phyloP scores from a whole-genome alignment of 2,888 invertebrate genomes.

The Pristionchus entomophagus region DNA sequence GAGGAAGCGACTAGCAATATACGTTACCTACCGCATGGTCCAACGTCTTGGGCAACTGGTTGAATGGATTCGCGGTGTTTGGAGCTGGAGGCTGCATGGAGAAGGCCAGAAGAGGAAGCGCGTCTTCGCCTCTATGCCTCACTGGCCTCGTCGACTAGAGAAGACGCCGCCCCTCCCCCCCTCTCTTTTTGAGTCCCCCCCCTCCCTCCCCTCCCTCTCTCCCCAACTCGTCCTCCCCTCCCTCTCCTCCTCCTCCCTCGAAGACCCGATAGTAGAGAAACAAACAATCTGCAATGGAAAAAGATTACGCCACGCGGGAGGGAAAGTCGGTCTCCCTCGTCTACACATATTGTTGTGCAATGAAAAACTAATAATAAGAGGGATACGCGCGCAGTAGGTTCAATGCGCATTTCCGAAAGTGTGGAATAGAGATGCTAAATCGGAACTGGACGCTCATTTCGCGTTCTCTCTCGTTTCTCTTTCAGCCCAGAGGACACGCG shows the following conservation, averaged over 20 bases:
- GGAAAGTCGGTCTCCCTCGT: no score
- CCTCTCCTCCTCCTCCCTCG: background rate
- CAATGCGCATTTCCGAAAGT: no score
- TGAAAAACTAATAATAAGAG: no score
- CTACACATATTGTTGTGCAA: no score
- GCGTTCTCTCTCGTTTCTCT: no score
- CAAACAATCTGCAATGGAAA: conserved; percentile 33
- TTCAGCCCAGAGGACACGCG: no score
- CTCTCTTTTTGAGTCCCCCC: conserved; percentile 29
- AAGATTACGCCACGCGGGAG: conserved; percentile 4
- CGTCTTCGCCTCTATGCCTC: no score
- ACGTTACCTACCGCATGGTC: conserved; percentile 46
- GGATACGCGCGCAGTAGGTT: no score
- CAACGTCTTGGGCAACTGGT: conserved; percentile 1
- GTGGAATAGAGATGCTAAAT: no score
- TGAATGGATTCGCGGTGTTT: conserved; percentile 8
- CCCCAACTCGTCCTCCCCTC: background rate
- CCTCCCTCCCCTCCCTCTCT: background rate
- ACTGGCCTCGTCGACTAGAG: background rate
- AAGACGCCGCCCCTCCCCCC: conserved; percentile 10
- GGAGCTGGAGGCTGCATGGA: background rate
- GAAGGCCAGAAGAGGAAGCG: background rate
- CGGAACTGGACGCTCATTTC: no score
- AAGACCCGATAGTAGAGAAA: background rate
- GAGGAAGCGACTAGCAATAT: no score